Base-by-base conservation (phyloP, 2,113 vertebrate genomes). In the Opisthocomus hoazin region DNA sequence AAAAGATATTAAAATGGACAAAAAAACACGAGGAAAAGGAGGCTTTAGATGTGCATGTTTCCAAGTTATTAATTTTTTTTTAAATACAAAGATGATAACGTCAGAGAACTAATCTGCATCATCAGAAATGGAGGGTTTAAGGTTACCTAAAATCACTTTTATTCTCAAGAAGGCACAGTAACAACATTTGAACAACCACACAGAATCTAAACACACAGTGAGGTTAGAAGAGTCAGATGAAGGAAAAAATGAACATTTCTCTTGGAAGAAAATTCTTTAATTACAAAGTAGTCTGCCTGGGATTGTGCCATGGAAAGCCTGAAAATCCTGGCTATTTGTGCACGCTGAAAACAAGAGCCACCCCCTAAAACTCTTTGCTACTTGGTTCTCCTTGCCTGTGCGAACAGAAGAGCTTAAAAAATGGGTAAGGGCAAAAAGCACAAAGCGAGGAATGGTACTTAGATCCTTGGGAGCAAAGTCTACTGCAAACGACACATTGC, bases 11-110 rank as follows among this genome's bases (percentile, higher is more conserved):
- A 97, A 97, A 96, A 94, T 27, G 51, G 79, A 84, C 82, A 96
- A 96, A 97, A 98, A 93, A 87, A 89, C 89, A 96, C 56, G 45
- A 74, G 94, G 94, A 95, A 96, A 80, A 95, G 60, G 71, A 96
- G 65, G 92, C 11, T 94, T 97, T 87, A 96, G 88, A 93, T 68
- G 87, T 64, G 96, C 57, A 51, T 94, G 90, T 95, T 97, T 97
- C 96, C 50, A 94, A 96, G 92, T 94, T 97, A 95, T 89, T 97
- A 96, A 90, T 73, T 73, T 57, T 85, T 43, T 37, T 81, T 54
- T 92, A 96, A 91, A 34, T 34, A 74, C 18, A 21, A 84, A 94
- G 63, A 95, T 85, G 83, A 95, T 91, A 96, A 95, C 80, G 85
- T 87, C 87, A 96, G 93, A 94, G 93, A 96, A 93, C 64, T 71